These are phyloP conservation scores for Spatulosminthurus flaviceps DNA, from an alignment of 2,888 invertebrate species.

Conservation along the genomic window DNA sequence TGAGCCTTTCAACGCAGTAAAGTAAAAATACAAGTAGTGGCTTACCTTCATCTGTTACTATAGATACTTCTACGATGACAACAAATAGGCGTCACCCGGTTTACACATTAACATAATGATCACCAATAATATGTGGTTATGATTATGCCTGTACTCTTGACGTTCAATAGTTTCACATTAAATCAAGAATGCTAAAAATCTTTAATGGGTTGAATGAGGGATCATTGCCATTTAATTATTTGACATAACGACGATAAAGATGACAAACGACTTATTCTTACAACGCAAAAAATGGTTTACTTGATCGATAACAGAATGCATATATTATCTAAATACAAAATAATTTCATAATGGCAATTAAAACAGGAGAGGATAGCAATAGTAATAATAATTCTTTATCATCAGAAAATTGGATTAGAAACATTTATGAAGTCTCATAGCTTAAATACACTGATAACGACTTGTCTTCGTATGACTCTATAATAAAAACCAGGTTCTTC, in stretches of 20 bases:
- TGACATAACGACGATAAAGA: too few species aligned
- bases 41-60: too few species aligned
- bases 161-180: too few species aligned
- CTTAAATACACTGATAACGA: not conserved
- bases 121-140: too few species aligned
- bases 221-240: not conserved
- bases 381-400: not conserved
- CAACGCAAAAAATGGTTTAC: not conserved
- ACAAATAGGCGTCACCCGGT: too few species aligned
- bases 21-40: too few species aligned
- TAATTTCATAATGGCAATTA: slow-evolving; percentile 7
- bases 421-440: not conserved
- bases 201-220: not conserved
- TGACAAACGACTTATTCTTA: too few species aligned
- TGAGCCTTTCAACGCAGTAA: too few species aligned
- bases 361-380: not conserved
- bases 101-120: too few species aligned
- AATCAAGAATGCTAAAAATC: not conserved
- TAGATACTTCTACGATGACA: too few species aligned
- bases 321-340: slow-evolving; percentile 3
- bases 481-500: not conserved
- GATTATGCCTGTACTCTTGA: not conserved
- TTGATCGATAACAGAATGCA: not conserved
- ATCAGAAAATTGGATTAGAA: not conserved
- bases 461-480: not conserved